Percentiles rank a stretch among this genome's conserved stretches.
Evolutionary conservation across 2,888 invertebrate species (phyloP).

Genomic region (Hemithea aestivaria): DNA sequence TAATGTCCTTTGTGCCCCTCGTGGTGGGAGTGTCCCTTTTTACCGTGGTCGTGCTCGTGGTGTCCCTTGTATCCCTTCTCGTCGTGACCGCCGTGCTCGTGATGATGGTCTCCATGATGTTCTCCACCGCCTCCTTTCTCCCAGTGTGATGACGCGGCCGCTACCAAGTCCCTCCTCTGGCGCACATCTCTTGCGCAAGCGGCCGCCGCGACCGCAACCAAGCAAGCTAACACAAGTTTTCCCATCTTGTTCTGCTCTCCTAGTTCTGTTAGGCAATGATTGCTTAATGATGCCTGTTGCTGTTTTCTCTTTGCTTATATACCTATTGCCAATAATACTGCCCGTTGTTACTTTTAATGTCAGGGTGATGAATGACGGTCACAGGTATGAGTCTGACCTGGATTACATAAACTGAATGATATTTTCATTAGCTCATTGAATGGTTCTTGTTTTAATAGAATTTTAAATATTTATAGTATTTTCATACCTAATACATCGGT

Average conservation of each 20-base stretch:
- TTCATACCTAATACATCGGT: no score
- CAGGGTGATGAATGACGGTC: conserved; percentile 68
- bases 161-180: conserved; percentile 66
- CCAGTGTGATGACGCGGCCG: conserved; percentile 71
- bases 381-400: conserved; percentile 57
- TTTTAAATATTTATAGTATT: no score
- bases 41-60: conserved; percentile 82
- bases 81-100: conserved; percentile 82
- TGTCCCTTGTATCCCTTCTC: conserved; percentile 85
- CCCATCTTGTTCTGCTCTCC: conserved; percentile 58
- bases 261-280: conserved; percentile 59
- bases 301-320: conserved; percentile 68
- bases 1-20: conserved; percentile 80
- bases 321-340: conserved; percentile 68
- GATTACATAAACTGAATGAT: conserved; percentile 44
- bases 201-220: conserved; percentile 63
- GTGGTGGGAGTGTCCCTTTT: conserved; percentile 85
- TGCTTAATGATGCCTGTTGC: conserved; percentile 70
- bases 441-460: no score
- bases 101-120: conserved; percentile 80
- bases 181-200: conserved; percentile 71
- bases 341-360: conserved; percentile 58
- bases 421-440: no score
- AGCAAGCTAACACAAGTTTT: conserved; percentile 49
- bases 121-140: conserved; percentile 81